phyloP scores from a whole-genome alignment of 2,888 invertebrate genomes.

The Tromatobia lineatoria region DNA sequence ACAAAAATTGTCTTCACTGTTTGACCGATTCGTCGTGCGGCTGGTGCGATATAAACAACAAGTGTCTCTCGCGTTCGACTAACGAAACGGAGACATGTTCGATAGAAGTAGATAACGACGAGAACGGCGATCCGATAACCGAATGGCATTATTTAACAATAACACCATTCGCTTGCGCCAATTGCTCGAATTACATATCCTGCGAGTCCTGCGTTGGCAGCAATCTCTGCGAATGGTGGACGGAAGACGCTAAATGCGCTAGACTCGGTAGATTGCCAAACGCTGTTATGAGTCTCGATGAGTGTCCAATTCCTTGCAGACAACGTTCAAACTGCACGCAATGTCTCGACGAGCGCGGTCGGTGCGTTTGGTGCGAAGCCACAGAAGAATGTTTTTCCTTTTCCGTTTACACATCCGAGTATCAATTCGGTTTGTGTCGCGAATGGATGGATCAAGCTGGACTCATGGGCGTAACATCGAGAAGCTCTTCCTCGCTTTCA shows the following conservation, averaged over 20 bases:
- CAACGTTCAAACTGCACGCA: conserved; percentile 91
- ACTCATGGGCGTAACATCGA: conserved; percentile 83
- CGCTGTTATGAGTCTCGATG: conserved; percentile 89
- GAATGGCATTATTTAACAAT: conserved; percentile 94
- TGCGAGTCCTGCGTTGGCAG: conserved; percentile 93
- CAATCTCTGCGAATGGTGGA: conserved; percentile 96
- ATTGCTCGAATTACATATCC: conserved; percentile 95
- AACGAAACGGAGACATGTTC: conserved; percentile 90
- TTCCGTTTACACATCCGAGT: conserved; percentile 97
- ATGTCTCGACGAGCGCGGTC: conserved; percentile 94
- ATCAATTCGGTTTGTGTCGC: conserved; percentile 96
- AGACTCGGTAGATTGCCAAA: conserved; percentile 90
- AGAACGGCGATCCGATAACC: conserved; percentile 86
- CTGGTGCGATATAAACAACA: conserved; percentile 94
- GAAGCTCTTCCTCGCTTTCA: conserved; percentile 77
- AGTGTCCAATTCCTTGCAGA: conserved; percentile 94
- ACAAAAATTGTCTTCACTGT: conserved; percentile 95
- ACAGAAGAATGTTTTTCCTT: conserved; percentile 97
- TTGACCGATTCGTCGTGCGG: conserved; percentile 95
- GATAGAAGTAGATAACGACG: conserved; percentile 85
- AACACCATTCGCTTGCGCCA: conserved; percentile 93
- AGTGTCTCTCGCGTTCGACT: conserved; percentile 89
- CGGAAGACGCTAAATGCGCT: conserved; percentile 94
- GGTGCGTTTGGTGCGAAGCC: conserved; percentile 98
- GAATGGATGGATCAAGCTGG: conserved; percentile 96